A percentile compares a stretch with the other conserved stretches of the same genome.
Conservation (phyloP, 2,797 vertebrate species). For the Anas capensis region DNA sequence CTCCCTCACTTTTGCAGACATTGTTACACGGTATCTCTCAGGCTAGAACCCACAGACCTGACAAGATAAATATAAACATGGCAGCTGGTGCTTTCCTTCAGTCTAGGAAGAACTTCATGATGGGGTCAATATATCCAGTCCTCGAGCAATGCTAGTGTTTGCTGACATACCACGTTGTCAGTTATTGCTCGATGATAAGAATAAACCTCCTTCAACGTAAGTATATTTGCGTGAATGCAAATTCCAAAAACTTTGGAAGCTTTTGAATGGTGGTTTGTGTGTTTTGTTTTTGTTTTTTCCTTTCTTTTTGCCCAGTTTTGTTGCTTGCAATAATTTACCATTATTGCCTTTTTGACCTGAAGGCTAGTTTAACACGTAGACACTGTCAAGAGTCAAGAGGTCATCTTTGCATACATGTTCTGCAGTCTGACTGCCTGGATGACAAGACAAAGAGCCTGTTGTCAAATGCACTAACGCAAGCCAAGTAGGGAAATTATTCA, state of each 20-base stretch:
- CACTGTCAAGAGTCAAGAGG: background rate
- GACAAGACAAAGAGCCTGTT: background rate
- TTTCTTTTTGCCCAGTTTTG: background rate
- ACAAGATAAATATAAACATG: background rate
- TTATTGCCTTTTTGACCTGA: background rate
- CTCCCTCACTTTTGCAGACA: background rate
- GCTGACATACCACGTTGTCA: background rate
- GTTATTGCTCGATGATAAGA: background rate
- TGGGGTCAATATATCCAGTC: background rate
- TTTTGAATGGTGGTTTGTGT: background rate
- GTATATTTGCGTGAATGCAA: background rate
- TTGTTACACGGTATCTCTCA: background rate
- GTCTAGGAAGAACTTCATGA: background rate
- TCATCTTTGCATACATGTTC: background rate
- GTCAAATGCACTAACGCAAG: background rate
- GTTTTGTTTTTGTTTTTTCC: accelerated
- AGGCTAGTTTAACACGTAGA: accelerated
- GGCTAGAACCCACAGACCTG: background rate
- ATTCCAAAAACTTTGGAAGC: background rate
- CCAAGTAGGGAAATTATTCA: background rate
- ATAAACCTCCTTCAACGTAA: background rate
- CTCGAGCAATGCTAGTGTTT: background rate
- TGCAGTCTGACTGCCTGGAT: background rate
- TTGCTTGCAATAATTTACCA: background rate
- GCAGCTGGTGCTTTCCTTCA: background rate